Base-by-base conservation (phyloP, 1,140 invertebrate species). In the Cyphomyrmex costatus region DNA sequence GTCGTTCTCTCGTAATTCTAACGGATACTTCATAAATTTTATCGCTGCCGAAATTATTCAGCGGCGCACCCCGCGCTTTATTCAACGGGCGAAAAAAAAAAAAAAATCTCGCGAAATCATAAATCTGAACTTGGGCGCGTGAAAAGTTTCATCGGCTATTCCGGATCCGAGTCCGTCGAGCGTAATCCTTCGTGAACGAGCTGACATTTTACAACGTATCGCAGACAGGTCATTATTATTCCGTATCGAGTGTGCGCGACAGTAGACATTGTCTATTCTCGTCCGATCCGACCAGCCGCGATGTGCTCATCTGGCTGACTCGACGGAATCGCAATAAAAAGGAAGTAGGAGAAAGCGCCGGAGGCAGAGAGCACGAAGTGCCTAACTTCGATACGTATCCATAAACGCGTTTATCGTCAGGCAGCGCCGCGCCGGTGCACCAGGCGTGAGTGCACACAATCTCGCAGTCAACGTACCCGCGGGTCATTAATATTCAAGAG, bases 401-500 rank as follows among this genome's bases (percentile, higher is more conserved):
- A 90, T 89, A 90, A 90, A 90, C 76, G 85, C 88, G 86, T 90
- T 90, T 90, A 90, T 90, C 89, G 86, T 30, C 60, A 66, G 30
- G n/a, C 49, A 51, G 14, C 63, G 46, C 74, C 5, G 58, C 36
- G 36, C 30, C 19, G 65, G n/a, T 42, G 36, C 36, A 53, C 8
- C 73, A 14, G 65, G 49, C 56, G 46, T 53, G 66, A 46, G 56
- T 24, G 49, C 58, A 58, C 53, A 46, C 30, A 65, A 36, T 14
- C 83, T 49, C 56, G 4, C 51, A 66, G 46, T 77, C 56, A n/a
- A 66, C 42, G 56, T 49, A 77, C 42, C 42, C 66, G 46, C 42
- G 80, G 30, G 85, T 86, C 86, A 92, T 92, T 92, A 92, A 92
- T 92, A 92, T 92, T 92, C 91, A 90, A 90, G 91, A 92, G 90